Evolutionary conservation across 2,888 invertebrate species (phyloP).

Genomic region (Tortricodes alternella): DNA sequence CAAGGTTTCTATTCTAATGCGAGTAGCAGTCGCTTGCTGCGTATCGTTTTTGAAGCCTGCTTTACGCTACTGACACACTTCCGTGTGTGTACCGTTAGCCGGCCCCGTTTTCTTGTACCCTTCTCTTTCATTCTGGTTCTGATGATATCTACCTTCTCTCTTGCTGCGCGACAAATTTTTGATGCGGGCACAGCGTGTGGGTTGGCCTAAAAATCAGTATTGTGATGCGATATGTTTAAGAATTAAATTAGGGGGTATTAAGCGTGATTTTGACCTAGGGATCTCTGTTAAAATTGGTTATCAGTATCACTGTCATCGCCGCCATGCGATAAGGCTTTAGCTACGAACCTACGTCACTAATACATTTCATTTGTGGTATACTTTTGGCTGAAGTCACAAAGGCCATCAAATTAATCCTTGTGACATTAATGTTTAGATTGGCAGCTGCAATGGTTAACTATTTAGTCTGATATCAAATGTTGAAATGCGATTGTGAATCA

Average conservation of each 20-base stretch:
- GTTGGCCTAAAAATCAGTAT: slow-evolving; percentile 77
- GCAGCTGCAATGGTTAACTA: no score
- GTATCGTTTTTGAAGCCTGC: slow-evolving; percentile 48
- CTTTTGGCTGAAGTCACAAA: no score
- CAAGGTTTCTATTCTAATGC: slow-evolving; percentile 67
- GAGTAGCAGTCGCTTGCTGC: slow-evolving; percentile 55
- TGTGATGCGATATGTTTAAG: slow-evolving; percentile 67
- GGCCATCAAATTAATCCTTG: no score
- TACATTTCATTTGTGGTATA: no score
- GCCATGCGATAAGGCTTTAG: no score
- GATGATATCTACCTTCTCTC: slow-evolving; percentile 57
- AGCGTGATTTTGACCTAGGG: no score
- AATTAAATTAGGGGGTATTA: slow-evolving; percentile 4
- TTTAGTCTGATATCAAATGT: no score
- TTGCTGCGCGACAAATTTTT: slow-evolving; percentile 77
- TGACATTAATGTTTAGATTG: no score
- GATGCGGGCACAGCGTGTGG: slow-evolving; percentile 78
- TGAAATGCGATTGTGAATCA: no score
- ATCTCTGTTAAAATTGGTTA: no score
- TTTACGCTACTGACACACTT: slow-evolving; percentile 82
- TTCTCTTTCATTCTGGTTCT: slow-evolving; percentile 78
- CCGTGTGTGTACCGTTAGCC: slow-evolving; percentile 79
- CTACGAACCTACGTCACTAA: no score
- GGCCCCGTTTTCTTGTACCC: slow-evolving; percentile 69
- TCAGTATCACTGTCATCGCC: no score